These are phyloP conservation scores for Drosophila micromelanica DNA, from an alignment of 1,140 invertebrate genomes.

Conservation along the genomic window DNA sequence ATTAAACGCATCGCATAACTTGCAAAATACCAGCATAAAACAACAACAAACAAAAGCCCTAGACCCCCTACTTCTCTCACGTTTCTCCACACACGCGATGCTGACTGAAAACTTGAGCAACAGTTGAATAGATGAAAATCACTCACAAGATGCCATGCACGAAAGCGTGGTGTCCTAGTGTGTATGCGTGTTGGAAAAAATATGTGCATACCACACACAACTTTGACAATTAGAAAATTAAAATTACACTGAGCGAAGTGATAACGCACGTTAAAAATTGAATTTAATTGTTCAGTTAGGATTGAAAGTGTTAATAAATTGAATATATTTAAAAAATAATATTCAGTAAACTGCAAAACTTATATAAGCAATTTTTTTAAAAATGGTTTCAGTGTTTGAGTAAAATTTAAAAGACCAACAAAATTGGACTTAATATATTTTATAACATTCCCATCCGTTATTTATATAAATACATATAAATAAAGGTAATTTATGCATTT, in stretches of 20 bases:
- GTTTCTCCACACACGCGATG: conserved; percentile 5
- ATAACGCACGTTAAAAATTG: not conserved
- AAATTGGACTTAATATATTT: too few relatives aligned
- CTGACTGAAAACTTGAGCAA: conserved; percentile 47
- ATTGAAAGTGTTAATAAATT: too few relatives aligned
- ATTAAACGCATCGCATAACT: conserved; percentile 72
- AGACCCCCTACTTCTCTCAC: not conserved
- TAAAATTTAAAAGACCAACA: too few relatives aligned
- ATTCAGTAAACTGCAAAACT: too few relatives aligned
- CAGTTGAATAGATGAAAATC: conserved; percentile 77
- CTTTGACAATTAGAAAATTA: conserved; percentile 79
- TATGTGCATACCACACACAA: conserved; percentile 34
- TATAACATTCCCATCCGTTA: too few relatives aligned
- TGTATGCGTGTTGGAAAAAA: conserved; percentile 22
- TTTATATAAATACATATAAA: too few relatives aligned
- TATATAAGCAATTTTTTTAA: too few relatives aligned
- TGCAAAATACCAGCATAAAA: conserved; percentile 30
- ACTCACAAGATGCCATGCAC: conserved; percentile 58
- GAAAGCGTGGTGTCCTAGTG: conserved; percentile 25
- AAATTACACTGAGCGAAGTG: conserved; percentile 55
- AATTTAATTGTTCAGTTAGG: not conserved
- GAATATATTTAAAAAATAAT: too few relatives aligned
- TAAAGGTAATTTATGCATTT: too few relatives aligned
- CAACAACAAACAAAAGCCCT: conserved; percentile 10
- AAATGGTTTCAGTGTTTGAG: too few relatives aligned